Evolutionary conservation across 2,797 vertebrate genomes (phyloP), one percentile per base, ranked within the genome.

Genomic region (Thamnophis elegans): DNA sequence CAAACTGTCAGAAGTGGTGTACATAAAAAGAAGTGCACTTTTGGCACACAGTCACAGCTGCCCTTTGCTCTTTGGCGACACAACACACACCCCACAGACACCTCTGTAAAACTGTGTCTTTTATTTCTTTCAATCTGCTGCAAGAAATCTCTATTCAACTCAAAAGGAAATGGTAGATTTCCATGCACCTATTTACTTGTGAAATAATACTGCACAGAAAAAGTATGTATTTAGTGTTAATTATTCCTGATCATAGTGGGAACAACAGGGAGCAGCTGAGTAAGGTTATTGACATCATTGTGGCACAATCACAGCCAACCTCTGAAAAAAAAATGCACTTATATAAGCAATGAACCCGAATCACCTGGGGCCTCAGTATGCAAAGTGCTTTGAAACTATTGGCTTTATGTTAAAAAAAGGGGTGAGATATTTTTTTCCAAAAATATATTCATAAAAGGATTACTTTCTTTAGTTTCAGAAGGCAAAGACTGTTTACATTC

Each of bases 21-120:
- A 25, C 9, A 12, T 82, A 82, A 82, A 47, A 82, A 82, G 73
- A 9, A 82, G 10, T 25, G 42, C 42, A 22, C 10, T 82, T 82
- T 82, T 12, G 10, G 73, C 73, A 82, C 47, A 47, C 36, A 82
- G 36, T 82, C 36, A 25, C 36, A 47, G 36, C 10, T 82, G 36
- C 36, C 73, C 47, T 22, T 22, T 82, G 20, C 73, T 25, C 9
- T 82, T 82, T 47, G 12, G n/a, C 10, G 4, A 25, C 32, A 47
- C 36, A 82, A 42, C 73, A 82, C 20, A 25, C 32, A 25, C 90
- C 92, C 47, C 59, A 54, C 87, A 59, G 55, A 65, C 82, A 10
- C 73, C 91, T 88, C 86, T 58, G 94, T 85, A 92, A 94, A 78
- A 93, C 94, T 94, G 92, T 88, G 92, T 93, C 25, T 60, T 78